phyloP scores from a whole-genome alignment of 2,797 vertebrate species.

The Fringilla coelebs region DNA sequence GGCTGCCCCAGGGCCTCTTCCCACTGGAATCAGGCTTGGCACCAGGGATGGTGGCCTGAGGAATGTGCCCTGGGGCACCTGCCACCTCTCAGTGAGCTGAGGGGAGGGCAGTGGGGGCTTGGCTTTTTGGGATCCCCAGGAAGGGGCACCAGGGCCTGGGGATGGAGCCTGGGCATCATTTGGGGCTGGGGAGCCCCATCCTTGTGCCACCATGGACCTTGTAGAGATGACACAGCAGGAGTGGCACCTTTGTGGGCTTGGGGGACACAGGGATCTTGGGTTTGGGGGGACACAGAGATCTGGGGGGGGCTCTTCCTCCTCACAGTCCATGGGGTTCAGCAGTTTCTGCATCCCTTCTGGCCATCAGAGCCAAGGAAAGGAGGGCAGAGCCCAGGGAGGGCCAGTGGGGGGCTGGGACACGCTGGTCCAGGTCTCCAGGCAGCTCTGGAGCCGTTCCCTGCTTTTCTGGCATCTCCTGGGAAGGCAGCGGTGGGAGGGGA shows the following conservation, averaged over 20 bases:
- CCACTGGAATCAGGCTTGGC: fast-evolving
- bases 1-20: neutral
- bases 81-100: neutral
- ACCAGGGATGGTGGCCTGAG: fast-evolving
- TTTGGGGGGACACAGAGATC: neutral
- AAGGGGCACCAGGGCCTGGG: neutral
- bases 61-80: neutral
- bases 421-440: neutral
- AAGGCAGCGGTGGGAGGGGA: neutral
- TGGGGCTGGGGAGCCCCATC: neutral
- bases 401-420: neutral
- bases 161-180: neutral
- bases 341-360: neutral
- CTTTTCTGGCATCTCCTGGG: neutral
- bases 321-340: fast-evolving
- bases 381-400: neutral
- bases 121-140: neutral
- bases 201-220: fast-evolving
- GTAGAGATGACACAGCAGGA: fast-evolving
- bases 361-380: neutral
- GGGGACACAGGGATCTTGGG: fast-evolving
- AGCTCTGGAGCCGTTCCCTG: neutral
- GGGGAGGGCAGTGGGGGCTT: fast-evolving
- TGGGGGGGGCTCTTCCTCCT: neutral
- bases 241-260: neutral